Conservation (phyloP, 2,113 vertebrate genomes). For the Pelusios castaneus region DNA sequence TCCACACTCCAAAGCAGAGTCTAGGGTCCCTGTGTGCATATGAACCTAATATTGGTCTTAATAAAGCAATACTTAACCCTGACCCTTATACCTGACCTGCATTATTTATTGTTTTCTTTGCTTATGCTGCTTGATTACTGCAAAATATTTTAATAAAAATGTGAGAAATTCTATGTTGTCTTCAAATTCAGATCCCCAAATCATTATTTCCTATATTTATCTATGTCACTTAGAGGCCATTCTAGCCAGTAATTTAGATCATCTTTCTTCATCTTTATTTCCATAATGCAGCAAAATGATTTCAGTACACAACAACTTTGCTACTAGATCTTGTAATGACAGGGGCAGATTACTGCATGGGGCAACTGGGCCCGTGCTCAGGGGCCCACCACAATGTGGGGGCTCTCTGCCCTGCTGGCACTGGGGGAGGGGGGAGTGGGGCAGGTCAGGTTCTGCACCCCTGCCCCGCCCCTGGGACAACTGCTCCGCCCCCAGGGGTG, state of each 20-base stretch:
- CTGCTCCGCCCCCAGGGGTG: too few relatives aligned
- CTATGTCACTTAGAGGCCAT: too few relatives aligned
- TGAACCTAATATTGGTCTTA: background rate
- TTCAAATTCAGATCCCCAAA: background rate
- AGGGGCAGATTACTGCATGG: too few relatives aligned
- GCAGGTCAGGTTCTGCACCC: too few relatives aligned
- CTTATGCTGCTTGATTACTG: background rate
- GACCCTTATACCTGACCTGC: background rate
- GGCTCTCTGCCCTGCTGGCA: too few relatives aligned
- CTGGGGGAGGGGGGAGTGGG: too few relatives aligned
- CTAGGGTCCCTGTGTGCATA: background rate
- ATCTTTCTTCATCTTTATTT: background rate
- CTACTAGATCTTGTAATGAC: background rate
- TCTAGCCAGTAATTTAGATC: background rate
- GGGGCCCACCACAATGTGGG: too few relatives aligned
- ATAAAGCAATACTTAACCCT: background rate
- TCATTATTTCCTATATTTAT: background rate
- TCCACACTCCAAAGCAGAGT: background rate
- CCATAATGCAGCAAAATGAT: background rate
- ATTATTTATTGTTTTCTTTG: background rate
- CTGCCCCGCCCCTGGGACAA: too few relatives aligned
- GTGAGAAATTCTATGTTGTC: background rate
- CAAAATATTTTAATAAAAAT: rapidly evolving
- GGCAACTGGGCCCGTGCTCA: too few relatives aligned
- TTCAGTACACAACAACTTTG: background rate